Evolutionary conservation across 1,140 invertebrate species (phyloP), one percentile per base, ranked within the genome.

Genomic region (Meloidogyne exigua): DNA sequence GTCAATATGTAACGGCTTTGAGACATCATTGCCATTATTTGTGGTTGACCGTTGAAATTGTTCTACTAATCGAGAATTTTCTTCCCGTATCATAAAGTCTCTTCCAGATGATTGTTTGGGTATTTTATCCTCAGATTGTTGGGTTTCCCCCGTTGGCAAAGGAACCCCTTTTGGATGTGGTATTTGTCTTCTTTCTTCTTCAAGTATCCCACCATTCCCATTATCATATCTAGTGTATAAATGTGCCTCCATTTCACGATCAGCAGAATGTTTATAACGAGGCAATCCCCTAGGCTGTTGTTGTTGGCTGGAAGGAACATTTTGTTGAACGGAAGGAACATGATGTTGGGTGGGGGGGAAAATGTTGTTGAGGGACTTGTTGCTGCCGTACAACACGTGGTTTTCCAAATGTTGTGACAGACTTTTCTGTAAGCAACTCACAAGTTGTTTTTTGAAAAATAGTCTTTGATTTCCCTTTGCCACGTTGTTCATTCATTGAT

Each of bases 181-280:
- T 2, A 44, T 28, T 44, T 11, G 72, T 42, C 42, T 23, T 23
- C n/a, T 76, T 12, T 21, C 63, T 78, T 32, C 44, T 57, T 26
- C 7, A 26, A 3, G 4, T 25, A 62, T 65, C n/a, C 74, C 42
- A 13, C 76, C 76, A 32, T 62, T 49, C 25, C 25, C 68, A 36
- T 83, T 79, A 26, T 72, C 80, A 49, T 81, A 81, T 18, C 80
- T 70, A 25, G 78, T 75, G 66, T 83, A 80, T 12, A 81, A 21
- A 23, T 73, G 39, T 7, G 28, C 36, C 11, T 73, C 72, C 28
- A 64, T 42, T 21, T 68, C 72, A 57, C 49, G 49, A 21, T 57
- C 49, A n/a, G n/a, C 18, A n/a, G 18, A 18, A 28, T 65, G 57
- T 9, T 21, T 15, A 65, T 18, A 57, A 64, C 72, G 72, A 2